phyloP scores from a whole-genome alignment of 1,140 invertebrate species.

The Euura saliciscinereae region DNA sequence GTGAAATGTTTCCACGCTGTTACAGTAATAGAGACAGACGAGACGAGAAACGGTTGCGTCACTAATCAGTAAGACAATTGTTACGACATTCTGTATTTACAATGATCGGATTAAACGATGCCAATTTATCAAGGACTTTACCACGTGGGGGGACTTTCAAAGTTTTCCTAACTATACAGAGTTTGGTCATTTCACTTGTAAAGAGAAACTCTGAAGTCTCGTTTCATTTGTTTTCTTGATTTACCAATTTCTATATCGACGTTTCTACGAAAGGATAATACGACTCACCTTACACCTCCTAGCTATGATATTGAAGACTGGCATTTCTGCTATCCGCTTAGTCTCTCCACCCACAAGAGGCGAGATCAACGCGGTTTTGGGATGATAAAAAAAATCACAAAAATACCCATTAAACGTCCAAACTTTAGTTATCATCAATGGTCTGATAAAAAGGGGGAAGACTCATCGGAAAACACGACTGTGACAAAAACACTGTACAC shows the following conservation, averaged over 20 bases:
- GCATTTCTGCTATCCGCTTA: conserved; percentile 45
- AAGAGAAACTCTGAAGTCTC: neutral
- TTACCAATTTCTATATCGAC: too few relatives aligned
- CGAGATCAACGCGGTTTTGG: neutral
- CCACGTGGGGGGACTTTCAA: neutral
- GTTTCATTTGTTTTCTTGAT: too few relatives aligned
- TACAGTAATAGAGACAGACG: neutral
- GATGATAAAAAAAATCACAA: neutral
- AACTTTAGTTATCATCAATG: too few relatives aligned
- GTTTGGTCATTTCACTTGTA: neutral
- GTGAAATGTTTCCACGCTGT: neutral
- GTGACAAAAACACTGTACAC: too few relatives aligned
- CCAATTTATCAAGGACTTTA: conserved; percentile 1
- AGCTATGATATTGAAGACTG: conserved; percentile 64
- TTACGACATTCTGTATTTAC: conserved; percentile 2
- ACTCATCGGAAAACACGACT: too few relatives aligned
- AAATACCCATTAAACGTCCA: neutral
- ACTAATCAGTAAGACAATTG: conserved; percentile 1
- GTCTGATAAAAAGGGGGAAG: too few relatives aligned
- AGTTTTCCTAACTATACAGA: neutral
- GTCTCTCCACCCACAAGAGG: neutral
- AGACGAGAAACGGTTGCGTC: neutral
- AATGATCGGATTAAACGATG: neutral
- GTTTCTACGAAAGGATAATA: too few relatives aligned
- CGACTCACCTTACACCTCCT: conserved; percentile 62